Base-by-base conservation (phyloP, 2,888 invertebrate genomes). In the Hydrotaea diabolus region DNA sequence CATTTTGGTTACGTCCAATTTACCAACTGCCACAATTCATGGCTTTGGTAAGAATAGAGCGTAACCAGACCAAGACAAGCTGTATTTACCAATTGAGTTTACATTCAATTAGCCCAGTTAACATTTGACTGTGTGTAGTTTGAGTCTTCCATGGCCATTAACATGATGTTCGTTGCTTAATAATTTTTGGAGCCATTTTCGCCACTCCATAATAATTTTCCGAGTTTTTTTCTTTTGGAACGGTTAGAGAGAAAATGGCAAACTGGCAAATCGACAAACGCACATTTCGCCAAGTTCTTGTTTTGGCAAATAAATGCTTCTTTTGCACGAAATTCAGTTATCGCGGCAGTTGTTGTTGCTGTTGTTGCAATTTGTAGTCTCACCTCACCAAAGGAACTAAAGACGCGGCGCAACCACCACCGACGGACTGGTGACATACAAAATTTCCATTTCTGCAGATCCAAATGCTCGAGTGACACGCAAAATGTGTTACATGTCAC, bases 401-500 rank as follows among this genome's bases (percentile, higher is more conserved):
- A 31, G 74, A 75, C 69, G 36, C 73, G 36, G 55, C 43, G 5
- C 21, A 55, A 55, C n/a, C 57, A 69, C 64, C 71, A 43, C 36
- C 59, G 13, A 36, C 36, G 55, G 53, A 72, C 46, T 62, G 75
- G n/a, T 81, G 84, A 75, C 76, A 76, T 43, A 82, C 64, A 66
- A 80, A 55, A 64, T 43, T 74, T 59, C 64, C 36, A 31, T 66
- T 66, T 66, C 39, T 19, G 46, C 36, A 46, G 49, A 49, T 64
- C 13, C 15, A 85, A 86, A 86, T 86, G 85, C 80, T 73, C 83
- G 72, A 86, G 75, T 85, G 86, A 85, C 87, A 87, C 82, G 86
- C 86, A 83, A 86, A 85, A 86, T 86, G 77, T 87, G 86, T 80
- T 80, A 73, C 75, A 78, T 62, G 59, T 83, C 76, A 83, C 46